Conservation (phyloP, 2,113 vertebrate species). For the Ardeotis arabs region DNA sequence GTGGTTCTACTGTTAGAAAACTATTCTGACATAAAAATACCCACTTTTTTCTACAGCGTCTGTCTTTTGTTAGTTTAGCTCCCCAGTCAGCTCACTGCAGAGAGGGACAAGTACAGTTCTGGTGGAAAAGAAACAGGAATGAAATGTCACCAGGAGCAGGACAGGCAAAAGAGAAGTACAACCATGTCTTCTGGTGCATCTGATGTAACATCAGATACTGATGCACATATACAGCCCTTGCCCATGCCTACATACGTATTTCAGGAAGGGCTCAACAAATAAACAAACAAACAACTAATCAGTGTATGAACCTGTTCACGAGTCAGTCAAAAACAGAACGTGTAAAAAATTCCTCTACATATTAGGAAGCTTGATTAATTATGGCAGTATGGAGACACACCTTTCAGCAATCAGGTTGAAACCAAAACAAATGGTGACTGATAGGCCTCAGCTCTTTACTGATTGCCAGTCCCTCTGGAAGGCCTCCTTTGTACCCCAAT, state of each 20-base stretch:
- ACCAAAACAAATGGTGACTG: not conserved
- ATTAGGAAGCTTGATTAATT: not conserved
- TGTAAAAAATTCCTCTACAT: not conserved
- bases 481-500: not conserved
- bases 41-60: not conserved
- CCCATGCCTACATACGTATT: not conserved
- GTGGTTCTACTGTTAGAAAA: not conserved
- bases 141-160: rapidly evolving
- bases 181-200: not conserved
- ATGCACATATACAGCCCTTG: not conserved
- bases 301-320: not conserved
- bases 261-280: not conserved
- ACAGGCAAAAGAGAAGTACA: not conserved
- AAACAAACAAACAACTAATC: not conserved
- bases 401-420: not conserved
- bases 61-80: not conserved
- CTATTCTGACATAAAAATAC: not conserved
- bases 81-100: not conserved
- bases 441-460: not conserved
- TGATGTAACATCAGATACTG: not conserved
- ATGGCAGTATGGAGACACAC: not conserved
- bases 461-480: not conserved
- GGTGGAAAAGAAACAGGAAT: not conserved
- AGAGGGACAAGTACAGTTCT: not conserved
- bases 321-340: not conserved